A percentile compares a stretch with the other conserved stretches of the same genome.
phyloP scores from a whole-genome alignment of 2,797 vertebrate genomes.

The Phrynocephalus forsythii region DNA sequence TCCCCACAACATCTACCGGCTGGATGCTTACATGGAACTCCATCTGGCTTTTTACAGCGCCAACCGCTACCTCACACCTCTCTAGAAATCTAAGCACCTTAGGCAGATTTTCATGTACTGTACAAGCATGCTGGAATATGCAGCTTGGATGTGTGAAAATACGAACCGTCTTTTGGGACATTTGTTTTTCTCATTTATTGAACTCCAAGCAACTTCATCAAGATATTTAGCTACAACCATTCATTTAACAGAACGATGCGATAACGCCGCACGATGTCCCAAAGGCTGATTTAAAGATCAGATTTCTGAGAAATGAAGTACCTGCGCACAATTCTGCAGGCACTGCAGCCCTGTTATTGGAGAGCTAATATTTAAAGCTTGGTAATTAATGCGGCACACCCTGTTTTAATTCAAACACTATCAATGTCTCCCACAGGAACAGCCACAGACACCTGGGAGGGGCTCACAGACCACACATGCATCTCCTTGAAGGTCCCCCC shows the following conservation, averaged over 20 bases:
- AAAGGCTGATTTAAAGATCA: no score
- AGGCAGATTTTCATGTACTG: no score
- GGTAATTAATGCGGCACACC: neutral
- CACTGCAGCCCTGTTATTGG: neutral
- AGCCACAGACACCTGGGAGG: neutral
- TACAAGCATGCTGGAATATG: neutral
- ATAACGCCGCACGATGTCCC: neutral
- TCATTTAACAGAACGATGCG: neutral
- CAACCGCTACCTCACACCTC: neutral
- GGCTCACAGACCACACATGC: neutral
- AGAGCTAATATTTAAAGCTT: conserved; percentile 3
- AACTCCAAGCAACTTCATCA: neutral
- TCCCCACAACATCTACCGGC: neutral
- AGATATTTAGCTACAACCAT: neutral
- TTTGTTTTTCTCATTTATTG: neutral
- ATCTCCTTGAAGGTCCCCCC: neutral
- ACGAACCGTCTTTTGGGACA: neutral
- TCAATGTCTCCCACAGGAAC: neutral
- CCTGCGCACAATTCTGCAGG: neutral
- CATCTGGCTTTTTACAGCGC: neutral
- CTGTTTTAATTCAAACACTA: neutral
- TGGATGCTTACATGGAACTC: neutral
- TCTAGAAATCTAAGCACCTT: neutral
- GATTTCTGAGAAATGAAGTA: neutral
- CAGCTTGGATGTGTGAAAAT: neutral